Conservation (phyloP, 2,888 invertebrate species). For the Acanthosepion pharaonis region DNA sequence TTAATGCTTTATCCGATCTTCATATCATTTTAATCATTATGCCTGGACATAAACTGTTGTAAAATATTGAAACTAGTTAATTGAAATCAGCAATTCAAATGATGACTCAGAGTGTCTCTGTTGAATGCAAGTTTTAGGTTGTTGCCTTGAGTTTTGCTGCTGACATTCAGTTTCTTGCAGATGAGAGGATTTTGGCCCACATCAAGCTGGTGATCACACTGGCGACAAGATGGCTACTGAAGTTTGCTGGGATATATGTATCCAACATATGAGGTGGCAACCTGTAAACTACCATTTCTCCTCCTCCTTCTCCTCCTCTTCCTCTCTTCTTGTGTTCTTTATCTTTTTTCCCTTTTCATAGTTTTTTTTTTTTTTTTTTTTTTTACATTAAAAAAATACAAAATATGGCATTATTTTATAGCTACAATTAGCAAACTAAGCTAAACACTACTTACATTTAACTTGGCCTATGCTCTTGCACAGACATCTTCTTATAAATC, state of each 20-base stretch:
- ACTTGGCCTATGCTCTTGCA: neutral
- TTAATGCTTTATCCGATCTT: neutral
- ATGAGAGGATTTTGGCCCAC: constrained; percentile 45
- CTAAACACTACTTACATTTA: neutral
- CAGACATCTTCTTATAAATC: neutral
- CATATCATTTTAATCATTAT: neutral
- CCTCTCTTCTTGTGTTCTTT: neutral
- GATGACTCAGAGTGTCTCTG: neutral
- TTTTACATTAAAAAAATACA: neutral
- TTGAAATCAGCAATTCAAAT: neutral
- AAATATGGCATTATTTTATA: neutral
- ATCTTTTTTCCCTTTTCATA: neutral
- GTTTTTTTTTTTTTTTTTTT: constrained; percentile 4
- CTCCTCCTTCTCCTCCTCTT: constrained; percentile 35
- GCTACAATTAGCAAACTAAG: neutral
- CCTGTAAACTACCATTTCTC: constrained; percentile 46
- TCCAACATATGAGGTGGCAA: constrained; percentile 46
- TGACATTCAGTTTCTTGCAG: constrained; percentile 47
- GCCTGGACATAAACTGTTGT: no score
- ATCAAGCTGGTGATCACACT: constrained; percentile 46
- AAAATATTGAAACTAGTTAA: neutral
- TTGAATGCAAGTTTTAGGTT: constrained; percentile 44
- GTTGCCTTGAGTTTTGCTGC: constrained; percentile 45
- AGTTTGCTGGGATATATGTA: constrained; percentile 44
- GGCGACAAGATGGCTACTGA: constrained; percentile 45